A percentile compares a stretch with the other conserved stretches of the same genome.
Conservation (phyloP, 2,888 invertebrate genomes). For the Erebia aethiops region DNA sequence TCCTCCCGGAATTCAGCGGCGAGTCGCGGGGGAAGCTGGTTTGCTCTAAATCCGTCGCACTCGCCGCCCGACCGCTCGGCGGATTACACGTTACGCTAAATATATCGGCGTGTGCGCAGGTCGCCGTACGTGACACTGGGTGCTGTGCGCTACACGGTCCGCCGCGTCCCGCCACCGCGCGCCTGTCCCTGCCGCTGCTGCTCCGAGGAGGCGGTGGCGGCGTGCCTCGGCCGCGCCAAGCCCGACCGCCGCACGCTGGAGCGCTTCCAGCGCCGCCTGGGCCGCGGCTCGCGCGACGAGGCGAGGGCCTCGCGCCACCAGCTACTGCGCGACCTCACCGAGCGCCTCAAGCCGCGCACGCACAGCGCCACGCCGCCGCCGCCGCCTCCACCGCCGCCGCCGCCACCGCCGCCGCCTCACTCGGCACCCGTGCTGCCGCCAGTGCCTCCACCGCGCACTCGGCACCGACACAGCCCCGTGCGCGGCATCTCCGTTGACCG, state of each 20-base stretch:
- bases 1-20: constrained; percentile 76
- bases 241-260: constrained; percentile 88
- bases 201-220: constrained; percentile 81
- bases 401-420: constrained; percentile 70
- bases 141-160: constrained; percentile 87
- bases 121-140: constrained; percentile 86
- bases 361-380: constrained; percentile 53
- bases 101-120: constrained; percentile 69
- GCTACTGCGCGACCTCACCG: constrained; percentile 91
- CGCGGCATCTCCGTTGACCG: constrained; percentile 76
- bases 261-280: constrained; percentile 91
- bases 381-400: constrained; percentile 70
- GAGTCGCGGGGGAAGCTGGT: constrained; percentile 70
- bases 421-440: constrained; percentile 82
- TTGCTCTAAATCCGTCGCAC: constrained; percentile 78
- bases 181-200: constrained; percentile 82
- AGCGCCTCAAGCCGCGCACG: constrained; percentile 86
- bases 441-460: constrained; percentile 80
- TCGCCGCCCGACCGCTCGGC: constrained; percentile 72
- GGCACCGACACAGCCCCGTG: constrained; percentile 78
- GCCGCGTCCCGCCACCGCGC: constrained; percentile 85
- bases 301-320: constrained; percentile 80
- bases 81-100: constrained; percentile 64
- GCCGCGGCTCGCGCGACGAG: constrained; percentile 79
- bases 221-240: constrained; percentile 79